Evolutionary conservation across 2,113 vertebrate species (phyloP), one percentile per base, ranked within the genome.

Genomic region (Alaudala cheleensis): DNA sequence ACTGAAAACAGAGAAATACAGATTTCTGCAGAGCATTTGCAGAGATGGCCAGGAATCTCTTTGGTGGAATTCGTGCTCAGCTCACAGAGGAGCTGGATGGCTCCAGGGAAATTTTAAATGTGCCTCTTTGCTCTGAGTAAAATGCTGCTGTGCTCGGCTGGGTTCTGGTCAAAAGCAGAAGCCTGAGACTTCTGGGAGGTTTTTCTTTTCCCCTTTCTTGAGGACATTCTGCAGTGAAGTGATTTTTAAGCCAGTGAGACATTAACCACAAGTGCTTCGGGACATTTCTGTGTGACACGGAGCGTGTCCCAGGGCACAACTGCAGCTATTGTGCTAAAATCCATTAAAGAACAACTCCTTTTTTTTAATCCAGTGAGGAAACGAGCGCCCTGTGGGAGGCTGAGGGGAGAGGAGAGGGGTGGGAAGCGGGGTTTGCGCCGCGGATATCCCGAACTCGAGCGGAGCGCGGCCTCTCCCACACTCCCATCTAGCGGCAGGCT

Each of bases 1-100:
- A 20, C 23, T 2, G 5, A 2, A 4, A n/a, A 6, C 2, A 33
- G 79, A 16, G 1, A 44, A 53, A 45, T 1, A 3, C 7, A 18
- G 62, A 37, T 37, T 37, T 37, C 10, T 37, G 37, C 37, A 23
- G 70, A 45, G 10, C 20, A 7, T 8, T 13, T 10, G 37, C 6
- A 42, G 18, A 4, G 58, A 4, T 6, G 60, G 45, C 67, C 2
- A 0, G 81, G 69, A 11, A 15, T 8, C 15, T 3, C 49, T 17
- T 1, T 0, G 81, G 14, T 21, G 69, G 9, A 2, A 13, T 29
- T 8, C 2, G 53, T 31, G 78, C 64, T 2, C 34, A 4, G 14
- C 62, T 23, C 44, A 1, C 4, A 4, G 0, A 28, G 58, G 67
- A 65, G 72, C 69, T 5, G n/a, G 29, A 2, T 4, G 82, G 19